Percentiles rank a stretch among this genome's conserved stretches.
phyloP scores from a whole-genome alignment of 1,140 invertebrate genomes.

The Drosophila asahinai region DNA sequence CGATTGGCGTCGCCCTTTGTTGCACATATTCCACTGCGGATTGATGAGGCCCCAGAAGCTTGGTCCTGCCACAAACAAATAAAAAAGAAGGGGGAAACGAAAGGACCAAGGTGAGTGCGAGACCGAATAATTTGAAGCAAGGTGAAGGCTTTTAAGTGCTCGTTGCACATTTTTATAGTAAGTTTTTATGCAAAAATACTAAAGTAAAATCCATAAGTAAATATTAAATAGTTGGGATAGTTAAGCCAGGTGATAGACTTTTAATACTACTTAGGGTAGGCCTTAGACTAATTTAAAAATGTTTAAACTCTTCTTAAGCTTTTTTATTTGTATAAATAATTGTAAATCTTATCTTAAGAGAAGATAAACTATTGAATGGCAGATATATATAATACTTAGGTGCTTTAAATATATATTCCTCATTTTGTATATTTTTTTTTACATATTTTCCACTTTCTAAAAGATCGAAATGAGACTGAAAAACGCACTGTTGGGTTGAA shows the following conservation, averaged over 20 bases:
- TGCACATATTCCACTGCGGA: constrained; percentile 98
- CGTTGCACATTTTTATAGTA: too few relatives aligned
- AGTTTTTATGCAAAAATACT: too few relatives aligned
- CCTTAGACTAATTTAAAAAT: too few relatives aligned
- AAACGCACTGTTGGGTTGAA: constrained; percentile 8
- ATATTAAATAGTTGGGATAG: neutral
- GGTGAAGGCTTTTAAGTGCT: neutral
- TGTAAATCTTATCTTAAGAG: neutral
- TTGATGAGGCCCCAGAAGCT: constrained; percentile 98
- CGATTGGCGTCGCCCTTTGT: constrained; percentile 95
- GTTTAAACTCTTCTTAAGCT: too few relatives aligned
- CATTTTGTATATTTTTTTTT: too few relatives aligned
- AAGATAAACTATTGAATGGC: too few relatives aligned
- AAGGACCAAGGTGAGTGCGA: constrained; percentile 7
- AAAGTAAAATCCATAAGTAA: neutral
- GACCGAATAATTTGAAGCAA: neutral
- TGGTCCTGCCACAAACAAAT: constrained; percentile 90
- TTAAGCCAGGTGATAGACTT: neutral
- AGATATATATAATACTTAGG: too few relatives aligned
- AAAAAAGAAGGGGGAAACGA: constrained; percentile 37
- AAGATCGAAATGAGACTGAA: neutral
- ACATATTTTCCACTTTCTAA: neutral
- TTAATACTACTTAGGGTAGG: too few relatives aligned
- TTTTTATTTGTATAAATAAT: neutral
- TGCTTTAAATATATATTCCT: too few relatives aligned